Base-by-base conservation (phyloP, 2,888 invertebrate species). In the Hybos culiciformis region DNA sequence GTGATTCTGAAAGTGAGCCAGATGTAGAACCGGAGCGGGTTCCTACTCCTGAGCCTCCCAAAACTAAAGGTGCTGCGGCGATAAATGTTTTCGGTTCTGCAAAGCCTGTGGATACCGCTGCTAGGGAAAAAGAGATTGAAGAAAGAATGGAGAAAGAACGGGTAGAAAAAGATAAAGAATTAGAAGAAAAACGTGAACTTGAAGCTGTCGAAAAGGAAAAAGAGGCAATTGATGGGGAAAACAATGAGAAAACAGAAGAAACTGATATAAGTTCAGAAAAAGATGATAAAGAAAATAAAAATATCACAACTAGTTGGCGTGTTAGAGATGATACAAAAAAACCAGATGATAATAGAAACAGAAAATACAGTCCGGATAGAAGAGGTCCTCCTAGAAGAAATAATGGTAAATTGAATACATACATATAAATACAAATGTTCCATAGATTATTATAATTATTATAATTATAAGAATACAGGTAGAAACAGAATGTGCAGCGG, bases 51-150 rank as follows among this genome's bases (percentile, higher is more conserved):
- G 43, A 45, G 26, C 53, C 54, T 44, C 62, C 51, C 53, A 59
- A 66, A 29, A 61, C 72, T n/a, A 63, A 70, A 42, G 71, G 74
- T 9, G 72, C 71, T 40, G 68, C 78, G 3, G 72, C 80, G 1
- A 75, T 79, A 37, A 83, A 81, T 44, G 91, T 94, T 52, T 94
- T 94, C 62, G 94, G 94, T n/a, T 82, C 78, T 23, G 94, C 94
- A 15, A 90, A 85, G 61, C 94, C 94, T 1, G 94, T 96, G 1
- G 92, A 94, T 61, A 96, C 94, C 3, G 80, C 87, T 41, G 83
- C 87, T 37, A 77, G 83, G 54, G 92, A 93, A 58, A 73, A 86
- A 42, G 86, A 91, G 69, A 93, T 94, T 50, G 94, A 94, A 60
- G 86, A 88, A 59, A 78, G 87, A 51, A 69, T 92, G 39, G 77